Percentiles rank a stretch among this genome's conserved stretches.
phyloP scores from a whole-genome alignment of 2,888 invertebrate genomes.

The Smittia sp. region DNA sequence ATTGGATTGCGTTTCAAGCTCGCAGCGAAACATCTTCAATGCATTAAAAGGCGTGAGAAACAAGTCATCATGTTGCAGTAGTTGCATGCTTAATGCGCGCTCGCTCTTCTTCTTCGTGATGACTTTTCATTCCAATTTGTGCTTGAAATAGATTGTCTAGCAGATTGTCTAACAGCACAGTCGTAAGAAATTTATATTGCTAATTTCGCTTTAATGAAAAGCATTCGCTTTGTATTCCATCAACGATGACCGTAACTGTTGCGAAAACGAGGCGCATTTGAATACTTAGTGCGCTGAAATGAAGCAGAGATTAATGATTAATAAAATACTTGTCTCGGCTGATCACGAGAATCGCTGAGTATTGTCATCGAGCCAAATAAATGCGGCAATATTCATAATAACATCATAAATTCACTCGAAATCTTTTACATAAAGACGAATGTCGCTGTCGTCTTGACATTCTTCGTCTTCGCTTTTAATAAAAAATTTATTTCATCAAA shows the following conservation, averaged over 20 bases:
- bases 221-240: conserved; percentile 7
- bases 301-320: conserved; percentile 17
- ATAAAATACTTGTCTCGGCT: conserved; percentile 1
- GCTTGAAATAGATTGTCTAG: conserved; percentile 10
- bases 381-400: conserved; percentile 34
- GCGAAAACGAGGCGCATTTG: not conserved
- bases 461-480: not conserved
- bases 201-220: conserved; percentile 14
- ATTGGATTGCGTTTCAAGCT: conserved; percentile 23
- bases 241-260: not conserved
- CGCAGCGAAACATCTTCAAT: conserved; percentile 27
- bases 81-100: not conserved
- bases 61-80: conserved; percentile 20
- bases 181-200: conserved; percentile 1
- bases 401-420: conserved; percentile 23
- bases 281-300: not conserved
- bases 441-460: not conserved
- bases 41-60: conserved; percentile 37
- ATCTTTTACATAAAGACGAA: not conserved
- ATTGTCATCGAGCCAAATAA: conserved; percentile 5
- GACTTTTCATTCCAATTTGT: not conserved
- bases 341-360: not conserved
- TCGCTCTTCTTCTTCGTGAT: not conserved
- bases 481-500: conserved; percentile 29
- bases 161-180: conserved; percentile 6